phyloP scores from a whole-genome alignment of 2,888 invertebrate species.

The Spisula solida region DNA sequence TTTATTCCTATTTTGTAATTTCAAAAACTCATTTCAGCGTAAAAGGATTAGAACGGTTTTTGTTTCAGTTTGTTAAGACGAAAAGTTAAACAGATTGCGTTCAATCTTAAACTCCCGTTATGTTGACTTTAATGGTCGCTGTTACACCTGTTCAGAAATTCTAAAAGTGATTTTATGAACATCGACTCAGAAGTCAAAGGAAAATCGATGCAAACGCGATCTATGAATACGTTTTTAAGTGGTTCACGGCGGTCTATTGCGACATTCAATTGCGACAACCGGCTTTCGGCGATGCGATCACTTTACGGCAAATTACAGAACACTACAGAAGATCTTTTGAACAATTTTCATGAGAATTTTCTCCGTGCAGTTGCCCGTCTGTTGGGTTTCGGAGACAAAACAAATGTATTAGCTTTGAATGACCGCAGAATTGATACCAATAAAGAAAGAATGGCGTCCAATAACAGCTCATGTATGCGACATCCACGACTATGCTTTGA shows the following conservation, averaged over 20 bases:
- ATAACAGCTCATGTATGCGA: background rate
- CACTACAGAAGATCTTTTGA: constrained; percentile 41
- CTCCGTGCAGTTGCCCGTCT: constrained; percentile 46
- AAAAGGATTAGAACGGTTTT: background rate
- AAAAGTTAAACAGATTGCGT: constrained; percentile 55
- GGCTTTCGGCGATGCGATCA: constrained; percentile 49
- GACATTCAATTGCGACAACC: constrained; percentile 50
- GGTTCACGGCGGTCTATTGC: constrained; percentile 40
- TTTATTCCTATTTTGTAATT: constrained; percentile 1
- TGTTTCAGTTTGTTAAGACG: background rate
- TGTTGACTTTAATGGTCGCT: constrained; percentile 34
- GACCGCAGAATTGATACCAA: constrained; percentile 29
- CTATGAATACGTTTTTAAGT: constrained; percentile 56
- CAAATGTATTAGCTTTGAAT: constrained; percentile 28
- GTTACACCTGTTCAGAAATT: constrained; percentile 56
- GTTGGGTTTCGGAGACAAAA: constrained; percentile 37
- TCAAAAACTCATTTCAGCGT: background rate
- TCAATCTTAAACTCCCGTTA: constrained; percentile 41
- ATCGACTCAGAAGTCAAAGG: constrained; percentile 35
- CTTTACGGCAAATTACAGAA: constrained; percentile 65
- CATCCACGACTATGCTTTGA: constrained; percentile 25
- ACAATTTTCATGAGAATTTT: constrained; percentile 33
- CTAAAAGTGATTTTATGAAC: constrained; percentile 46
- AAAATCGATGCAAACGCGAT: constrained; percentile 45
- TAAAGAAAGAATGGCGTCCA: background rate